Evolutionary conservation across 2,113 vertebrate genomes (phyloP).

Genomic region (Tyrannus savana): DNA sequence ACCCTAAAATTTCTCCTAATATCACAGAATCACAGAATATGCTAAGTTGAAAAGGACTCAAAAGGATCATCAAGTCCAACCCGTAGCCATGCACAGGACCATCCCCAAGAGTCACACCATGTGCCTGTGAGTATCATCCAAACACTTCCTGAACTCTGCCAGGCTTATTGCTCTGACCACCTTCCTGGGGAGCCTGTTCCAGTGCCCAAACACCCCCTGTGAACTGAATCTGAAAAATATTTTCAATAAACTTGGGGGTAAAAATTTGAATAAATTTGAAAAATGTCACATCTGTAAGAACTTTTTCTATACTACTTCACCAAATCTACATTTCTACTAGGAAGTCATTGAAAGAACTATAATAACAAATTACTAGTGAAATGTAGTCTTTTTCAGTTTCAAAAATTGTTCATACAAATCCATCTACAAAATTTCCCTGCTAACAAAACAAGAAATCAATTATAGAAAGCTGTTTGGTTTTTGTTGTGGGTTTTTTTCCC

Average conservation of each 20-base stretch:
- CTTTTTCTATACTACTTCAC: not conserved
- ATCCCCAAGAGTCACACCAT: not conserved
- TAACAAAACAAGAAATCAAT: not conserved
- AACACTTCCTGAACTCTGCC: not conserved
- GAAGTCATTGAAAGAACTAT: not conserved
- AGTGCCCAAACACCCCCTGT: not conserved
- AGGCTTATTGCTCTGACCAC: not conserved
- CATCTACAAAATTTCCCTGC: not conserved
- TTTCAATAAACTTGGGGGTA: not conserved
- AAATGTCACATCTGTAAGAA: not conserved
- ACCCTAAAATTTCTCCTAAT: not conserved
- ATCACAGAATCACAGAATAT: not conserved
- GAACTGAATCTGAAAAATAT: not conserved
- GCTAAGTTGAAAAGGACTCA: not conserved
- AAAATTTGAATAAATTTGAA: not conserved
- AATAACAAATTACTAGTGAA: not conserved
- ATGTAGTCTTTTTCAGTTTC: not conserved
- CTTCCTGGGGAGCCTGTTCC: not conserved
- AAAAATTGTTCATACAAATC: not conserved
- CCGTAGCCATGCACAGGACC: not conserved
- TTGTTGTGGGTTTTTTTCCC: not conserved
- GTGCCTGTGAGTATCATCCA: not conserved
- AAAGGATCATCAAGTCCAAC: not conserved
- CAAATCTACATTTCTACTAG: not conserved
- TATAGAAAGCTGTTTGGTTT: not conserved